A percentile compares a stretch with the other conserved stretches of the same genome.
Conservation (phyloP, 2,888 invertebrate genomes). For the Malthinus seriepunctatus region DNA sequence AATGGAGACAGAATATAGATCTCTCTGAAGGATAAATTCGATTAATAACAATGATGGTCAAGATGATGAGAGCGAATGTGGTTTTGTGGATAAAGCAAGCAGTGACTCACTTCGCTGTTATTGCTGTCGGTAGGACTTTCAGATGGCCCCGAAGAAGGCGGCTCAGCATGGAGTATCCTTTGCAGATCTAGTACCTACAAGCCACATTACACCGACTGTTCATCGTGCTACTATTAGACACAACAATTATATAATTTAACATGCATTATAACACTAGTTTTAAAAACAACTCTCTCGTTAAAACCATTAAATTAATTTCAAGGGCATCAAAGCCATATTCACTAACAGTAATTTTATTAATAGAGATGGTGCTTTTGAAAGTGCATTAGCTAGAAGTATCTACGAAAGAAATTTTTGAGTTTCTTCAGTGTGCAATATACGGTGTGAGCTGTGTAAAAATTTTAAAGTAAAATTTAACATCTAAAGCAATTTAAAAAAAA, state of each 20-base stretch:
- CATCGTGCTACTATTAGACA: conserved; percentile 33
- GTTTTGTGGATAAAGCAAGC: conserved; percentile 32
- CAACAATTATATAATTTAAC: conserved; percentile 25
- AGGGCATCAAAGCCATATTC: background rate
- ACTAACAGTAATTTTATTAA: background rate
- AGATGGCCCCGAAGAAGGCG: conserved; percentile 61
- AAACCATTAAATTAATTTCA: no score
- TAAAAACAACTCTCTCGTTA: background rate
- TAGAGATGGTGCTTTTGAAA: conserved; percentile 2
- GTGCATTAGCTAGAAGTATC: background rate
- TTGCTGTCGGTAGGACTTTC: conserved; percentile 57
- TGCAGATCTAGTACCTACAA: conserved; percentile 79
- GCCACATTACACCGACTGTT: conserved; percentile 49
- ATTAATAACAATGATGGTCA: no score
- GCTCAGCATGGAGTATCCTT: conserved; percentile 78
- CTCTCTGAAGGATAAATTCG: no score
- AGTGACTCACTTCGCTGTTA: conserved; percentile 52
- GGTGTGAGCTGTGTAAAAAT: background rate
- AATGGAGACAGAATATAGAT: no score
- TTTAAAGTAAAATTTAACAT: conserved; percentile 7
- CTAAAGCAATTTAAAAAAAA: conserved; percentile 18
- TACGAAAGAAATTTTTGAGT: background rate
- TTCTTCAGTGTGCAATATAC: background rate
- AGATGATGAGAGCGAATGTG: conserved; percentile 16
- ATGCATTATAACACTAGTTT: conserved; percentile 13